Evolutionary conservation across 2,797 vertebrate species (phyloP).

Genomic region (Semotilus atromaculatus): DNA sequence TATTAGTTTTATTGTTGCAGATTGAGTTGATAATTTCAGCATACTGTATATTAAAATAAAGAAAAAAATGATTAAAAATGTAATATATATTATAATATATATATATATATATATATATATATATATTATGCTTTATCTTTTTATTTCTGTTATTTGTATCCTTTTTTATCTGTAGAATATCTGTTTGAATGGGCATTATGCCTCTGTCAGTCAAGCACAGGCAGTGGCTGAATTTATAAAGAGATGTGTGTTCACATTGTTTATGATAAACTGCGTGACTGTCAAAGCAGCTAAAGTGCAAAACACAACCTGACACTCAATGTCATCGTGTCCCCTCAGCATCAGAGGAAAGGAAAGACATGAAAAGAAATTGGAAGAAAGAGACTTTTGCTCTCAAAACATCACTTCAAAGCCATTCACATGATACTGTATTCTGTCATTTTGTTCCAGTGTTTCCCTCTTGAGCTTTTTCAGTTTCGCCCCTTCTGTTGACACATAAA

Average conservation of each 20-base stretch:
- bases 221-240: constrained; percentile 2
- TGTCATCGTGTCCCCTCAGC: constrained; percentile 25
- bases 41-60: not conserved
- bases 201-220: not conserved
- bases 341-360: constrained; percentile 30
- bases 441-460: constrained; percentile 13
- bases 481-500: not conserved
- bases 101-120: no score
- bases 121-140: no score
- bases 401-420: constrained; percentile 32
- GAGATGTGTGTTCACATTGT: constrained; percentile 5
- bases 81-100: not conserved
- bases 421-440: constrained; percentile 27
- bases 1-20: not conserved
- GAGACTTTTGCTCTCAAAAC: constrained; percentile 34
- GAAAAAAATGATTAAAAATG: no score
- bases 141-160: not conserved
- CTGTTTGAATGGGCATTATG: not conserved
- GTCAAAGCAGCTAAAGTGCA: constrained; percentile 21
- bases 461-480: constrained; percentile 1
- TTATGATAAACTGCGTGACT: constrained; percentile 13
- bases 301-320: constrained; percentile 31
- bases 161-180: not conserved
- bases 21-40: not conserved
- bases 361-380: constrained; percentile 15